These are phyloP conservation scores for Pachyuromys duprasi DNA, from an alignment of 2,797 vertebrate species.

Conservation along the genomic window DNA sequence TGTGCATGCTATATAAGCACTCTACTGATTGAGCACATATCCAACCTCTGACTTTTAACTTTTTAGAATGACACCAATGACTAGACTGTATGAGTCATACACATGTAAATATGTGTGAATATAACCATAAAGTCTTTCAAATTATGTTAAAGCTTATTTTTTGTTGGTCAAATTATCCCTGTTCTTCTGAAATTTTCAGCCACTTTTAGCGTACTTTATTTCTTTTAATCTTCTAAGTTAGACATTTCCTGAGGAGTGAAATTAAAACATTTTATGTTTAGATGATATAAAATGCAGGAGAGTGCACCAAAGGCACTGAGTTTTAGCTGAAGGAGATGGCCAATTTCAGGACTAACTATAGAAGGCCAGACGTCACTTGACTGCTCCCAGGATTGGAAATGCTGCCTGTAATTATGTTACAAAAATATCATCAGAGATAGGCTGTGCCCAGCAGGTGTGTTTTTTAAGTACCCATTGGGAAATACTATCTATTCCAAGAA, in stretches of 20 bases:
- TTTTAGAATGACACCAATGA: not conserved
- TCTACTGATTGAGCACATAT: not conserved
- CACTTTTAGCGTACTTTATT: not conserved
- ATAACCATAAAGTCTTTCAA: conserved; percentile 44
- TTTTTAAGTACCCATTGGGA: conserved; percentile 47
- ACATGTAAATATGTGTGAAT: conserved; percentile 13
- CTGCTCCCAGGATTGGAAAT: not conserved
- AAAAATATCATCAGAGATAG: conserved; percentile 64
- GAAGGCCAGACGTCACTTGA: not conserved
- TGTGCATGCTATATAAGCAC: not conserved
- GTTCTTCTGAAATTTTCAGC: conserved; percentile 38
- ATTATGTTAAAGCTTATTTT: conserved; percentile 44
- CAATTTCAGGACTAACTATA: not conserved
- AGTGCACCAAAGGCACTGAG: not conserved
- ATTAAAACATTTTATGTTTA: conserved; percentile 51
- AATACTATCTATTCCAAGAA: not conserved
- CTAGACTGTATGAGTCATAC: not conserved
- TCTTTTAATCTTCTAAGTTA: not conserved
- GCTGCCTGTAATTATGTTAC: conserved; percentile 64
- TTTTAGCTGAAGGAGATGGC: conserved; percentile 45
- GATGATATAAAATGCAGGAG: not conserved
- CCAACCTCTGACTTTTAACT: not conserved
- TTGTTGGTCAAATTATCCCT: not conserved
- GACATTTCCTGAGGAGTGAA: conserved; percentile 29
- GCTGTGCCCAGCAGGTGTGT: not conserved